phyloP scores from a whole-genome alignment of 2,113 vertebrate species.

The Nicator chloris region DNA sequence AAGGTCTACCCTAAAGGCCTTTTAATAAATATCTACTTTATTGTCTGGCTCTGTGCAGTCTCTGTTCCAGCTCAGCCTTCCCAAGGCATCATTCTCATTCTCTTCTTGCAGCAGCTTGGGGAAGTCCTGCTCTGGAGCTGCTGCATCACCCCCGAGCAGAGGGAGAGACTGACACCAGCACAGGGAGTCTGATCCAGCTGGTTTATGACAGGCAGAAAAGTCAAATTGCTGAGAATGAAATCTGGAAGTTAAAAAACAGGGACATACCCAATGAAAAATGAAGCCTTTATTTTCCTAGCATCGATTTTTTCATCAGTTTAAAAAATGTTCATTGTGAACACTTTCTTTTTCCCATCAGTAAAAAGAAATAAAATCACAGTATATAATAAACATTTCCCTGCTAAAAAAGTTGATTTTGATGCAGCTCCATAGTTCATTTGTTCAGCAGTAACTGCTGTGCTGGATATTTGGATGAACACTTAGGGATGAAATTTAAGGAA shows the following conservation, averaged over 20 bases:
- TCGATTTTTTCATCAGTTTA: constrained; percentile 13
- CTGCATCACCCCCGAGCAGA: background rate
- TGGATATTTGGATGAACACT: background rate
- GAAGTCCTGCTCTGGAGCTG: background rate
- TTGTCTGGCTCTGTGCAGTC: background rate
- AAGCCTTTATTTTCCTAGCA: background rate
- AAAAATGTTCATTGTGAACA: constrained; percentile 11
- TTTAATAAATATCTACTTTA: background rate
- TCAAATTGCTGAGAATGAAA: background rate
- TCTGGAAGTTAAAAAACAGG: background rate
- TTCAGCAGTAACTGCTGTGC: background rate
- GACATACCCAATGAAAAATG: background rate
- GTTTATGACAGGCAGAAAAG: background rate
- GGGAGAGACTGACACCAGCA: background rate
- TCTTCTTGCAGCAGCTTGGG: background rate
- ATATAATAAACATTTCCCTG: background rate
- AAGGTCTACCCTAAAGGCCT: no score
- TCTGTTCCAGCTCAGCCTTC: background rate
- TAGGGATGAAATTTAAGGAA: background rate
- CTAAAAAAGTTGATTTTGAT: constrained; percentile 24
- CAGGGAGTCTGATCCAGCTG: background rate
- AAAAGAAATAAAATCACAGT: background rate
- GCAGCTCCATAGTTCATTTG: background rate
- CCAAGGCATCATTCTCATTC: background rate
- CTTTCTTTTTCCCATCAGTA: background rate